Evolutionary conservation across 2,888 invertebrate species (phyloP).

Genomic region (Drosophila conformis): DNA sequence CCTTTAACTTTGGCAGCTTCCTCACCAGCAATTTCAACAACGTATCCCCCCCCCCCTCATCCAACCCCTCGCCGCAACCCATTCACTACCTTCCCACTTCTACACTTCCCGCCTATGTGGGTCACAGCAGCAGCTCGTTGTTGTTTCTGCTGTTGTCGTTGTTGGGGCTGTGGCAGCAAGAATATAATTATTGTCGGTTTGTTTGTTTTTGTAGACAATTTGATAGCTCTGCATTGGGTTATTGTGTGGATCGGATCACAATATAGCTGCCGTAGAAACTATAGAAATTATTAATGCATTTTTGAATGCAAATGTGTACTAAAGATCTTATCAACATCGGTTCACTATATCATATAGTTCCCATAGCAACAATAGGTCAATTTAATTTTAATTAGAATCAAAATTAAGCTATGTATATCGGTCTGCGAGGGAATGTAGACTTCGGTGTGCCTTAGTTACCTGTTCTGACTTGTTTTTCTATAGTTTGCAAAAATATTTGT

Average conservation of each 20-base stretch:
- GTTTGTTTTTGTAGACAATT: constrained; percentile 35
- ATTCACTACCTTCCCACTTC: neutral
- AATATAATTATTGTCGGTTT: constrained; percentile 52
- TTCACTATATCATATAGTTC: neutral
- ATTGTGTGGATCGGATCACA: neutral
- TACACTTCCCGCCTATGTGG: constrained; percentile 34
- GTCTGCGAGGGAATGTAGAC: neutral
- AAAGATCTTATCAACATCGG: neutral
- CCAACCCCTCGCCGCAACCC: neutral
- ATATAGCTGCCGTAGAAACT: neutral
- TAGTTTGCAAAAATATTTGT: constrained; percentile 5
- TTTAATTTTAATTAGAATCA: neutral
- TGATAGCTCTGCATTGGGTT: constrained; percentile 3
- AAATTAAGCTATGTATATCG: neutral
- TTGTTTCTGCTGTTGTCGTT: constrained; percentile 5
- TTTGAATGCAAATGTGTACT: too few species aligned
- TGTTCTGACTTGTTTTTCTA: constrained; percentile 9
- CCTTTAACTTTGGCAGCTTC: constrained; percentile 46
- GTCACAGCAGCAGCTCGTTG: constrained; percentile 48
- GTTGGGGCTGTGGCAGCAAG: constrained; percentile 46
- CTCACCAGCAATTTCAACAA: constrained; percentile 21
- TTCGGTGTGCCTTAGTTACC: neutral
- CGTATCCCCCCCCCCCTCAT: neutral
- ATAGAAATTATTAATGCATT: neutral
- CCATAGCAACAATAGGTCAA: neutral